Evolutionary conservation across 2,113 vertebrate species (phyloP).

Genomic region (Capreolus pygargus): DNA sequence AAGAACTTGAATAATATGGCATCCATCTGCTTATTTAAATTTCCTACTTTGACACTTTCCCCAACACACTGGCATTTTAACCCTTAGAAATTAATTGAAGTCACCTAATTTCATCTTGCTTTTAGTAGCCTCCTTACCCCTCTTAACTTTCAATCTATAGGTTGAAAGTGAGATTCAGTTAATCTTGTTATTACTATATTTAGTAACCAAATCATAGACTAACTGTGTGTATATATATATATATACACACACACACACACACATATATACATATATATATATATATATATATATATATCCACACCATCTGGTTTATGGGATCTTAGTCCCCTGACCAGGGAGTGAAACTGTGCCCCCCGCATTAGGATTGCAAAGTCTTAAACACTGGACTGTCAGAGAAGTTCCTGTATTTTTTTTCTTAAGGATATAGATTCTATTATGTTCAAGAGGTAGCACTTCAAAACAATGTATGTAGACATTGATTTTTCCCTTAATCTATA

Average conservation of each 20-base stretch:
- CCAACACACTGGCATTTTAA: background rate
- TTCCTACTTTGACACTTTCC: background rate
- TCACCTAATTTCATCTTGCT: background rate
- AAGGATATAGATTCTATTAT: background rate
- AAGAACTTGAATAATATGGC: background rate
- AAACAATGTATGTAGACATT: background rate
- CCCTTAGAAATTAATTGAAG: background rate
- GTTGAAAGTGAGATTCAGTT: background rate
- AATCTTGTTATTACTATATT: background rate
- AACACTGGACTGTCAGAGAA: background rate
- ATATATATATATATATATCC: background rate
- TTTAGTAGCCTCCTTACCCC: background rate
- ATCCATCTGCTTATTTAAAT: background rate
- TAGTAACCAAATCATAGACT: background rate
- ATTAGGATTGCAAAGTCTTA: background rate
- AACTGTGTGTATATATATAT: background rate
- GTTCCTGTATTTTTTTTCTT: background rate
- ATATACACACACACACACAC: too few relatives aligned
- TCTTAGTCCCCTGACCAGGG: background rate
- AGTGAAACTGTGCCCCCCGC: background rate
- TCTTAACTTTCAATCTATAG: background rate
- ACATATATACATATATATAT: rapidly evolving
- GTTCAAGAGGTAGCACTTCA: background rate
- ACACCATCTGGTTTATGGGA: background rate
- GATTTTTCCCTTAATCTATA: background rate